Evolutionary conservation across 2,797 vertebrate species (phyloP).

Genomic region (Cossypha dichroa): DNA sequence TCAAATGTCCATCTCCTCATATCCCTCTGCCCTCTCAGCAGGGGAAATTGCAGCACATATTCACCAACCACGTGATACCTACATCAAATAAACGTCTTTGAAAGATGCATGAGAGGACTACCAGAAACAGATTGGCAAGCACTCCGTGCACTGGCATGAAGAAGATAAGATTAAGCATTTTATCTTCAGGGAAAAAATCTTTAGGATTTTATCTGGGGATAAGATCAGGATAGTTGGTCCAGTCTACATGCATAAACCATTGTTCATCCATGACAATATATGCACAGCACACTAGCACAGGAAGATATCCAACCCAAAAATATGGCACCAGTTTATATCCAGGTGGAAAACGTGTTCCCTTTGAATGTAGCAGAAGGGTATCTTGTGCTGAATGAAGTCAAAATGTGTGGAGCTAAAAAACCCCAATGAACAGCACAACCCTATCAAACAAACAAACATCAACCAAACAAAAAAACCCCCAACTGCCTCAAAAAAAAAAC

Average conservation of each 20-base stretch:
- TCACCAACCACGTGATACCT: accelerated
- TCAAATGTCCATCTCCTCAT: accelerated
- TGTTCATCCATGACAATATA: neutral
- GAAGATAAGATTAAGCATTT: neutral
- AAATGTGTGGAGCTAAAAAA: neutral
- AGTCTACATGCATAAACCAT: neutral
- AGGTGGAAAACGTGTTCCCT: neutral
- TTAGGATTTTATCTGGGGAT: neutral
- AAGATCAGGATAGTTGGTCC: neutral
- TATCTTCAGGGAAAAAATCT: neutral
- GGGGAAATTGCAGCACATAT: neutral
- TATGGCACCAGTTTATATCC: neutral
- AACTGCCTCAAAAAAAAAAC: accelerated
- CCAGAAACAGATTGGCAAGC: neutral
- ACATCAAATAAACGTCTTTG: neutral
- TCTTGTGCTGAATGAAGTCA: neutral
- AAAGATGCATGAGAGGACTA: neutral
- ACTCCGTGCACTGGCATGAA: neutral
- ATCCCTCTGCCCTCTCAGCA: neutral
- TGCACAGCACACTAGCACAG: neutral
- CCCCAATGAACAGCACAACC: accelerated
- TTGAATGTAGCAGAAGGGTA: neutral
- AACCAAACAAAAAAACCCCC: neutral
- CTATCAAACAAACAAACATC: neutral
- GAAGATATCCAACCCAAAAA: neutral